Conservation (phyloP, 2,888 invertebrate species). For the Herminia tarsipennalis region DNA sequence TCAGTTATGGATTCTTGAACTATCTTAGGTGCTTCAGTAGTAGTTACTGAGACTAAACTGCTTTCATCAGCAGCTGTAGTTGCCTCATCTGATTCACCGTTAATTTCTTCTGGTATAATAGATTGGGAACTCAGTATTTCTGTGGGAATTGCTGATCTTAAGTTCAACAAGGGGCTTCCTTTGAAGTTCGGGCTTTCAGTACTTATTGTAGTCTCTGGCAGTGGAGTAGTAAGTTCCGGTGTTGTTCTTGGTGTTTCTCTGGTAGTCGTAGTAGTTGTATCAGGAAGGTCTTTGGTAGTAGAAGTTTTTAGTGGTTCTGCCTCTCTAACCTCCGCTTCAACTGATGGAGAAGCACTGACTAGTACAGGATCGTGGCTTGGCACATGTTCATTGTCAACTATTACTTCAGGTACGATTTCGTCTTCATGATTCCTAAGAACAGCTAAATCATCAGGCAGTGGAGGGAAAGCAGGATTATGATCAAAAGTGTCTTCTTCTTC, state of each 20-base stretch:
- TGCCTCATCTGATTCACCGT: slow-evolving; percentile 54
- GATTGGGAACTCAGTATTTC: slow-evolving; percentile 66
- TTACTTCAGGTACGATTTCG: slow-evolving; percentile 68
- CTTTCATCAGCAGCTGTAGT: slow-evolving; percentile 9
- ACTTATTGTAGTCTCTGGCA: slow-evolving; percentile 33
- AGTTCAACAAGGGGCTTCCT: slow-evolving; percentile 67
- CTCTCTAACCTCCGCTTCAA: slow-evolving; percentile 46
- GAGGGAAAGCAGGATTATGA: slow-evolving; percentile 79
- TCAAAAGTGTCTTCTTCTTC: slow-evolving; percentile 77
- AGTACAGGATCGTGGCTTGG: slow-evolving; percentile 54
- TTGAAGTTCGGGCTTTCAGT: slow-evolving; percentile 48
- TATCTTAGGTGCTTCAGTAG: slow-evolving; percentile 24
- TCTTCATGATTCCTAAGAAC: slow-evolving; percentile 74
- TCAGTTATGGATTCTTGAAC: slow-evolving; percentile 23
- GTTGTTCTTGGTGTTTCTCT: slow-evolving; percentile 48
- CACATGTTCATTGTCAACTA: slow-evolving; percentile 53
- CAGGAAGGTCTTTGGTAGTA: slow-evolving; percentile 48
- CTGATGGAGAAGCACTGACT: slow-evolving; percentile 47
- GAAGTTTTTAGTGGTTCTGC: slow-evolving; percentile 41
- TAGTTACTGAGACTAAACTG: slow-evolving; percentile 21
- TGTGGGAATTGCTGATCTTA: slow-evolving; percentile 73
- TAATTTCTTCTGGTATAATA: slow-evolving; percentile 57
- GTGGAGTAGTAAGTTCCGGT: slow-evolving; percentile 40
- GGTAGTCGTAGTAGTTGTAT: slow-evolving; percentile 45
- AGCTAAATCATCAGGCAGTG: slow-evolving; percentile 76